Conservation (phyloP, 2,113 vertebrate genomes). For the Laticauda colubrina region DNA sequence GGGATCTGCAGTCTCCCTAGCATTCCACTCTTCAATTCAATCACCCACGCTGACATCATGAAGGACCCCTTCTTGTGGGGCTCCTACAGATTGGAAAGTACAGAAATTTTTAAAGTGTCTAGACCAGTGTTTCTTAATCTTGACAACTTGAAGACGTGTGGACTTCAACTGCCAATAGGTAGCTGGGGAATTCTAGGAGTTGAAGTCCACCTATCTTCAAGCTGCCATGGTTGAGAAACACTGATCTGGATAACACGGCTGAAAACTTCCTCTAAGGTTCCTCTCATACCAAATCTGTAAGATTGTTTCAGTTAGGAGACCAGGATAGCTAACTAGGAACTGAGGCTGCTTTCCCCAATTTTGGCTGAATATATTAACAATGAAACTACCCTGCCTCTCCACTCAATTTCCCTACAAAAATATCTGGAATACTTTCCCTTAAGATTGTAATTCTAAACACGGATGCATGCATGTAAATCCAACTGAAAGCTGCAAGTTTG, state of each 20-base stretch:
- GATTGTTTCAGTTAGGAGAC: neutral
- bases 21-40: neutral
- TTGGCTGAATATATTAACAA: neutral
- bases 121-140: neutral
- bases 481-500: neutral
- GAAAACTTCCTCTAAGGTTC: neutral
- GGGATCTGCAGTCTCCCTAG: neutral
- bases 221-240: neutral
- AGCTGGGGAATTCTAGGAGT: neutral
- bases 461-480: neutral
- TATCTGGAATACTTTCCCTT: neutral
- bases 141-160: neutral
- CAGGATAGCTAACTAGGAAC: neutral
- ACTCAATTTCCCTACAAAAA: neutral
- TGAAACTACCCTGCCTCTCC: neutral
- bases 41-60: neutral
- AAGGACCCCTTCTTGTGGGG: neutral
- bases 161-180: neutral
- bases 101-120: neutral
- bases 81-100: neutral
- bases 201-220: neutral
- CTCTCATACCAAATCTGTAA: neutral
- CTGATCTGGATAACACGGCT: neutral
- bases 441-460: neutral
- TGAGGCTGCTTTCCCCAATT: neutral